Evolutionary conservation across 2,888 invertebrate genomes (phyloP), one percentile per base, ranked within the genome.

Genomic region (Helicoverpa assulta): DNA sequence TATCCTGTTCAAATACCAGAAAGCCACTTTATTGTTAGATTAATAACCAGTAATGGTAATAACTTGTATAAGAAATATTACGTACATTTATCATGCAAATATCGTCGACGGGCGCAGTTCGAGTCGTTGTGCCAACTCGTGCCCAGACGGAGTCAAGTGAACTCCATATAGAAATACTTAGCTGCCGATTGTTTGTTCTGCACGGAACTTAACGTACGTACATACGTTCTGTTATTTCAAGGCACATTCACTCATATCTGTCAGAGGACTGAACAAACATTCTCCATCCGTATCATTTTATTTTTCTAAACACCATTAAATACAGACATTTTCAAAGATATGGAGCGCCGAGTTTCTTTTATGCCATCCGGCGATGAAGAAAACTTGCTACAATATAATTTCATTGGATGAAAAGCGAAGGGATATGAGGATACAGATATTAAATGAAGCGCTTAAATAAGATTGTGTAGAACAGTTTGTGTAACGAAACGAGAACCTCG

Each of bases 401-500:
- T 50, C 51, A 80, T 75, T 58, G 37, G 19, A 21, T 55, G 80
- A 56, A 60, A 75, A 76, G 52, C 51, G 51, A 75, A 74, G 55
- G 60, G 47, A 63, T 62, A 50, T 64, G 68, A 51, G 74, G 53
- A 63, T 67, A 70, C 69, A 71, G 69, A 67, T 68, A 76, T 73
- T 67, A 74, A 81, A 82, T 84, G 78, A 86, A 80, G 80, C 80
- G 81, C 76, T 85, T 65, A 85, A 87, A 88, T 82, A 79, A 85
- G 83, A 85, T 88, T 86, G 83, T 72, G 67, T 79, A 80, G 73
- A 80, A 69, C 73, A 80, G 85, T 88, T 87, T 86, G 85, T 79
- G 80, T 82, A 87, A 85, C 84, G 83, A 87, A 81, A 89, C 81
- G 84, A 76, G 83, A 84, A 86, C 83, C 85, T 86, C 76, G 86